Evolutionary conservation across 2,888 invertebrate genomes (phyloP).

Genomic region (Ctena decussata): DNA sequence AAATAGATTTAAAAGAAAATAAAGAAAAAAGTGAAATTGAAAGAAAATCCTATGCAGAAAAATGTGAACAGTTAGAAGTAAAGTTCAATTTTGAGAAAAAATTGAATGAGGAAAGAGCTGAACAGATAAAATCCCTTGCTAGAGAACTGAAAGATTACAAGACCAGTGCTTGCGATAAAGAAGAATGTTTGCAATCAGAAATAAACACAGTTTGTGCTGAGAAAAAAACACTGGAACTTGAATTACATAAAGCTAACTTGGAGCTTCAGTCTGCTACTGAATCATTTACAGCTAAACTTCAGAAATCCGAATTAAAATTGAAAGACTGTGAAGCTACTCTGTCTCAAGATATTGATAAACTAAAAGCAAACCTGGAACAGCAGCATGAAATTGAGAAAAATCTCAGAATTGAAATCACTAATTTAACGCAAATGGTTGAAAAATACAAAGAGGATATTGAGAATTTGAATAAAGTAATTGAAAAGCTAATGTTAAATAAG

Average conservation of each 20-base stretch:
- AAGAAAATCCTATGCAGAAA: slow-evolving; percentile 37
- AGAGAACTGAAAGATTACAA: slow-evolving; percentile 43
- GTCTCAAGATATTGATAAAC: slow-evolving; percentile 42
- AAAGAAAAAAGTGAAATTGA: slow-evolving; percentile 50
- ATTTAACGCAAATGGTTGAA: slow-evolving; percentile 2
- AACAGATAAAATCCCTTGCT: slow-evolving; percentile 38
- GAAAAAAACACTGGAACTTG: slow-evolving; percentile 49
- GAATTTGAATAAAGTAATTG: slow-evolving; percentile 22
- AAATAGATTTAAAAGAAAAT: slow-evolving; percentile 57
- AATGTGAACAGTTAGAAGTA: slow-evolving; percentile 47
- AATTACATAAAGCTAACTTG: slow-evolving; percentile 58
- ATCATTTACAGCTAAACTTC: slow-evolving; percentile 33
- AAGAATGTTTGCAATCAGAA: slow-evolving; percentile 43
- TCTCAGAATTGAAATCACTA: slow-evolving; percentile 36
- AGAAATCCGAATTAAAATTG: slow-evolving; percentile 40
- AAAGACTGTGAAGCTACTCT: slow-evolving; percentile 34
- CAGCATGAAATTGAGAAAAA: slow-evolving; percentile 15
- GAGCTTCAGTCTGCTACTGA: slow-evolving; percentile 43
- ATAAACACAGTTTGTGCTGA: slow-evolving; percentile 38
- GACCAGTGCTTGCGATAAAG: slow-evolving; percentile 23
- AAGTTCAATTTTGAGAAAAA: slow-evolving; percentile 41
- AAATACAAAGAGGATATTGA: slow-evolving; percentile 42
- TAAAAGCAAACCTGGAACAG: slow-evolving; percentile 27
- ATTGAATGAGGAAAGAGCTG: slow-evolving; percentile 27
- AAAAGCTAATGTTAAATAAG: slow-evolving; percentile 27